Conservation (phyloP, 2,888 invertebrate genomes). For the Pilophorus perplexus region DNA sequence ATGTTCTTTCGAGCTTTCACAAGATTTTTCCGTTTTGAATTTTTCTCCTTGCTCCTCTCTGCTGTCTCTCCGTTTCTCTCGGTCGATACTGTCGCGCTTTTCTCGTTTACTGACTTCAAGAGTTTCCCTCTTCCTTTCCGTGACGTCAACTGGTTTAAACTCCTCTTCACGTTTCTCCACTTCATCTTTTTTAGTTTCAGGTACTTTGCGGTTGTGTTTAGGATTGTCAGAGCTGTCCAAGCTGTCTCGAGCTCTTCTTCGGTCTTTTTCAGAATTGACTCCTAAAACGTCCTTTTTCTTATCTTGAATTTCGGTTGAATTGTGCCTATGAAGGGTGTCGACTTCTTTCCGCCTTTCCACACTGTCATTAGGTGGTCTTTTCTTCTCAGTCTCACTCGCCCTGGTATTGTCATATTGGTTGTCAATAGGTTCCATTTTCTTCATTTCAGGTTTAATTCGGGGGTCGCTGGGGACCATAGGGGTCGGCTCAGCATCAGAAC, state of each 20-base stretch:
- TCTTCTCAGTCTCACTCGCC: slow-evolving; percentile 39
- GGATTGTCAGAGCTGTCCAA: slow-evolving; percentile 47
- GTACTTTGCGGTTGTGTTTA: slow-evolving; percentile 50
- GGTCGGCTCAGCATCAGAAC: slow-evolving; percentile 45
- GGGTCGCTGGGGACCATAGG: slow-evolving; percentile 33
- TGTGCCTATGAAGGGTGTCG: slow-evolving; percentile 44
- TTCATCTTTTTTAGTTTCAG: slow-evolving; percentile 50
- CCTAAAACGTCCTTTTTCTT: slow-evolving; percentile 48
- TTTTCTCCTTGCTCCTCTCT: slow-evolving; percentile 30
- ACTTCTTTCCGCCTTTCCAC: slow-evolving; percentile 44
- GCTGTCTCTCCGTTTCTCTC: slow-evolving; percentile 43
- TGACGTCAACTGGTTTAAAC: slow-evolving; percentile 49
- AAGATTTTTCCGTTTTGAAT: slow-evolving; percentile 20
- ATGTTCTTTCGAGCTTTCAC: slow-evolving; percentile 31
- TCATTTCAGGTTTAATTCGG: slow-evolving; percentile 32
- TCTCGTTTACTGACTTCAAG: slow-evolving; percentile 13
- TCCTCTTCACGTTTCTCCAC: slow-evolving; percentile 51
- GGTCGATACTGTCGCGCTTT: slow-evolving; percentile 38
- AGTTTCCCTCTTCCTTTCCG: slow-evolving; percentile 53
- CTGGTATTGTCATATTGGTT: slow-evolving; percentile 31
- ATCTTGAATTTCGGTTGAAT: slow-evolving; percentile 42
- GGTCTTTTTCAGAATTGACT: slow-evolving; percentile 49
- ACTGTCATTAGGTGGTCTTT: slow-evolving; percentile 25
- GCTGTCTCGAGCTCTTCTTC: slow-evolving; percentile 50
- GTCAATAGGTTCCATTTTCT: slow-evolving; percentile 25